Evolutionary conservation across 2,888 invertebrate species (phyloP).

Genomic region (Nipponacmea schrenckii): DNA sequence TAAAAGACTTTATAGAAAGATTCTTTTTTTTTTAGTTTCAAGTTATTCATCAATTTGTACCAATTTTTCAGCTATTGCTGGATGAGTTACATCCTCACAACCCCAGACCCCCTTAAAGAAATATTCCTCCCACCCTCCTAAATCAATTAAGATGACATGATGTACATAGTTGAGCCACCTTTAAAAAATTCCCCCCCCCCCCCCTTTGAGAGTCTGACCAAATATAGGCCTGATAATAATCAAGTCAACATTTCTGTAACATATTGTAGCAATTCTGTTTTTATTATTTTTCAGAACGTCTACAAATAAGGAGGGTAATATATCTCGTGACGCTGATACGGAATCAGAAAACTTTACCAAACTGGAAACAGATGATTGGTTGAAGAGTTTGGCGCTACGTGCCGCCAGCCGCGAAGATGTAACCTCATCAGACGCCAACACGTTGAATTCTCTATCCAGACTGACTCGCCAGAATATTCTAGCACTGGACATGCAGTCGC

Average conservation of each 20-base stretch:
- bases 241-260: neutral
- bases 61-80: too few relatives aligned
- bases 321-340: conserved; percentile 46
- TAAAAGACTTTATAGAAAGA: too few relatives aligned
- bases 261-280: neutral
- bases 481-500: conserved; percentile 52
- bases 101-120: too few relatives aligned
- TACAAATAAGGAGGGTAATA: conserved; percentile 50
- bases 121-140: too few relatives aligned
- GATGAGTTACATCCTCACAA: too few relatives aligned
- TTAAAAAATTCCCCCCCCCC: too few relatives aligned
- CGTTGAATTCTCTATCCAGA: conserved; percentile 43
- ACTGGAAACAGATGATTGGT: conserved; percentile 54
- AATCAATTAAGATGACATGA: too few relatives aligned
- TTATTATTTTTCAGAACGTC: conserved; percentile 51
- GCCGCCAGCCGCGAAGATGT: conserved; percentile 51
- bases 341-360: conserved; percentile 43
- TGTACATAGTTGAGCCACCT: too few relatives aligned
- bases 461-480: conserved; percentile 56
- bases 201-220: too few relatives aligned
- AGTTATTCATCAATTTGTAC: too few relatives aligned
- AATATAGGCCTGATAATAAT: too few relatives aligned
- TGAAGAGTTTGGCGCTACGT: conserved; percentile 51
- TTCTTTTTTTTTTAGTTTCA: too few relatives aligned
- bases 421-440: conserved; percentile 42